Conservation (phyloP, 2,797 vertebrate genomes). For the Microtus obscurus region DNA sequence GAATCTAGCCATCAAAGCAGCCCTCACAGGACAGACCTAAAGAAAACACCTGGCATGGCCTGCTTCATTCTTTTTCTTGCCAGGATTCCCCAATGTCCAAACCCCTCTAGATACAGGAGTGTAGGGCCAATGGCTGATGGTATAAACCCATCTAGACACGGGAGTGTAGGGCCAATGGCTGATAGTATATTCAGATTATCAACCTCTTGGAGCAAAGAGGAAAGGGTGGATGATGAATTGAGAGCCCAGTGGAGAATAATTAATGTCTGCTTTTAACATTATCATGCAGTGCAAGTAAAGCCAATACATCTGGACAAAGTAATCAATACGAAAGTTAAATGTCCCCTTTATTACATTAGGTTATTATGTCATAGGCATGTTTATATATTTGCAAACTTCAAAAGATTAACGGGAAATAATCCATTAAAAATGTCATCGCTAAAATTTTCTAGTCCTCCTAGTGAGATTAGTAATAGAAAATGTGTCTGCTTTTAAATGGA, state of each 20-base stretch:
- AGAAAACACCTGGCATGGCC: neutral
- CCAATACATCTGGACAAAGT: neutral
- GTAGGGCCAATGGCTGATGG: neutral
- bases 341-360: neutral
- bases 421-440: neutral
- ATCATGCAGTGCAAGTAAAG: neutral
- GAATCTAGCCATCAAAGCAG: neutral
- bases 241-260: neutral
- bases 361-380: neutral
- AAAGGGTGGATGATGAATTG: neutral
- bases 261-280: neutral
- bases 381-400: neutral
- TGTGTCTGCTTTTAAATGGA: neutral
- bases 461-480: neutral
- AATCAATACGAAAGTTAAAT: neutral
- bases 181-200: neutral
- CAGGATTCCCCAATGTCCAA: neutral
- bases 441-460: neutral
- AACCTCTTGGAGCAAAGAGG: neutral
- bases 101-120: neutral
- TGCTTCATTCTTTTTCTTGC: neutral
- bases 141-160: neutral
- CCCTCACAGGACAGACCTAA: neutral
- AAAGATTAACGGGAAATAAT: conserved; percentile 25
- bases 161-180: neutral